These are phyloP conservation scores for Hylaeus anthracinus DNA, from an alignment of 1,140 invertebrate genomes.

Conservation along the genomic window DNA sequence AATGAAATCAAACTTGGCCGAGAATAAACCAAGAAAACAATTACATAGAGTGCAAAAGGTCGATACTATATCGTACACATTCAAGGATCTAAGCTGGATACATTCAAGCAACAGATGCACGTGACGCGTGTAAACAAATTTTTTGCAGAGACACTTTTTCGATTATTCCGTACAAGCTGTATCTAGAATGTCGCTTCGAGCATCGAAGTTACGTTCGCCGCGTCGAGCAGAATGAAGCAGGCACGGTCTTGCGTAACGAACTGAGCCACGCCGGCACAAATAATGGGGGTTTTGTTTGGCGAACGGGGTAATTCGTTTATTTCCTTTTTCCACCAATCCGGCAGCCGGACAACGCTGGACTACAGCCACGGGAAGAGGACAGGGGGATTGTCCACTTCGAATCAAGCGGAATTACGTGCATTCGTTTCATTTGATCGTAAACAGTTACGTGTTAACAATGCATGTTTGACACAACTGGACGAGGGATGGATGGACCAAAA, in stretches of 20 bases:
- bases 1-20: no score
- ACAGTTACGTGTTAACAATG: slow-evolving; percentile 62
- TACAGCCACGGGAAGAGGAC: slow-evolving; percentile 8
- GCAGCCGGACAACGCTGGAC: slow-evolving; percentile 37
- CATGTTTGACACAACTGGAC: slow-evolving; percentile 11
- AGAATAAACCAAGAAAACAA: no score
- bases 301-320: slow-evolving; percentile 65
- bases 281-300: slow-evolving; percentile 66
- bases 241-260: slow-evolving; percentile 66
- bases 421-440: slow-evolving; percentile 65
- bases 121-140: not conserved
- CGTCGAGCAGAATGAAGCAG: slow-evolving; percentile 47
- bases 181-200: slow-evolving; percentile 27
- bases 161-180: slow-evolving; percentile 1
- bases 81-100: no score
- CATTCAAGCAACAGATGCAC: not conserved
- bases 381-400: slow-evolving; percentile 47
- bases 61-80: no score
- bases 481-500: not conserved
- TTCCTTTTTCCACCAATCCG: slow-evolving; percentile 64
- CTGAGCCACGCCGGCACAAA: slow-evolving; percentile 62
- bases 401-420: slow-evolving; percentile 62
- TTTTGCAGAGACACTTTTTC: not conserved
- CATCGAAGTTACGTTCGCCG: slow-evolving; percentile 30
- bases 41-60: no score